Evolutionary conservation across 2,113 vertebrate species (phyloP).

Genomic region (Sinocyclocheilus rhinocerous): DNA sequence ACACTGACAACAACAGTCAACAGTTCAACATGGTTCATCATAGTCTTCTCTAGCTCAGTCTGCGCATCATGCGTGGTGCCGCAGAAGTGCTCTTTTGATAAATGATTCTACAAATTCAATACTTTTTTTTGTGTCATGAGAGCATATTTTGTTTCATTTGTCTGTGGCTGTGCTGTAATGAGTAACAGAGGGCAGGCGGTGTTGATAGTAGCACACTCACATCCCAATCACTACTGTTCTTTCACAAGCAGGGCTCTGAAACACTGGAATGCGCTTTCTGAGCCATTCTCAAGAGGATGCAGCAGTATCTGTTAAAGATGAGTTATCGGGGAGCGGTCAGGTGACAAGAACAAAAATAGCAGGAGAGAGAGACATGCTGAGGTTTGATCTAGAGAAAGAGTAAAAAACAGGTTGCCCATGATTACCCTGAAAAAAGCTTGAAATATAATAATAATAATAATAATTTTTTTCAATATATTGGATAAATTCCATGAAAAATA

Average conservation of each 20-base stretch:
- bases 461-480: background rate
- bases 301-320: conserved; percentile 45
- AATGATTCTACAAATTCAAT: conserved; percentile 35
- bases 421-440: background rate
- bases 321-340: conserved; percentile 28
- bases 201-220: conserved; percentile 34
- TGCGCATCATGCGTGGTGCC: conserved; percentile 1
- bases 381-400: background rate
- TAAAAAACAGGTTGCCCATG: background rate
- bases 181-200: conserved; percentile 37
- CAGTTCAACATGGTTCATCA: conserved; percentile 45
- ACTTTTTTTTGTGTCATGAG: conserved; percentile 24
- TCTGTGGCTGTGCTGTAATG: conserved; percentile 41
- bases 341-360: conserved; percentile 1
- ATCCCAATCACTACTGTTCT: conserved; percentile 25
- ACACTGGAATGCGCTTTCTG: conserved; percentile 30
- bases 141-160: conserved; percentile 42
- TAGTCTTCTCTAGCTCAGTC: background rate
- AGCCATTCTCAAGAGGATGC: conserved; percentile 44
- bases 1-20: conserved; percentile 29
- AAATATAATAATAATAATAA: background rate
- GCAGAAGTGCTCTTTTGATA: conserved; percentile 39
- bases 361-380: background rate
- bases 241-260: conserved; percentile 39
- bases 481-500: background rate